These are phyloP conservation scores for Alectoris magna DNA, from an alignment of 2,797 vertebrate genomes.

Conservation along the genomic window DNA sequence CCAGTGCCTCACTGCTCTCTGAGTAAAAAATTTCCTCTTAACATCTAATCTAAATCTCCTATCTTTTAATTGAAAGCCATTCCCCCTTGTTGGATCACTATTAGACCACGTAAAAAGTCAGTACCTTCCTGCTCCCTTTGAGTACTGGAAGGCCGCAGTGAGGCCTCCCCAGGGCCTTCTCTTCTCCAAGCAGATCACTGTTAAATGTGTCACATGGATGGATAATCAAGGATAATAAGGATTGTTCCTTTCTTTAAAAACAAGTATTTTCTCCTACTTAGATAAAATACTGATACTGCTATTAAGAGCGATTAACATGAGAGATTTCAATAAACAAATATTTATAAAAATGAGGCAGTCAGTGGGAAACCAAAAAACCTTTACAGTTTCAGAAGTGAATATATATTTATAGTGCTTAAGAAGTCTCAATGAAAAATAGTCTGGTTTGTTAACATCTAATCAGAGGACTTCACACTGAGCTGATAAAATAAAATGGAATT, in stretches of 20 bases:
- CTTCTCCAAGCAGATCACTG: neutral
- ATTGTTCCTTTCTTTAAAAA: neutral
- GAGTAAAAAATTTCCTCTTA: neutral
- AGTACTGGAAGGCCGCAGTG: neutral
- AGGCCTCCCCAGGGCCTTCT: neutral
- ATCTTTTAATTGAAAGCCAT: neutral
- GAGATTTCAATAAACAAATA: neutral
- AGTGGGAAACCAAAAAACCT: neutral
- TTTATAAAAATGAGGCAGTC: neutral
- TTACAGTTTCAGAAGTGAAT: neutral
- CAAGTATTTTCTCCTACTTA: neutral
- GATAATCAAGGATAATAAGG: neutral
- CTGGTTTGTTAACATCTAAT: constrained; percentile 42
- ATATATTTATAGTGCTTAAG: neutral
- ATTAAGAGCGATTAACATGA: neutral
- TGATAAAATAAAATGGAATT: constrained; percentile 30
- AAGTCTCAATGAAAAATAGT: constrained; percentile 26
- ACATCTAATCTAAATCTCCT: neutral
- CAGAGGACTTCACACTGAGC: constrained; percentile 1
- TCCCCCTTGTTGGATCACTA: neutral
- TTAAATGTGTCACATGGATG: neutral
- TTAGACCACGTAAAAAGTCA: neutral
- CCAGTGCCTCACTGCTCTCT: no score
- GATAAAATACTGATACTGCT: neutral
- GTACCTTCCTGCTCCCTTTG: neutral